Percentiles rank a stretch among this genome's conserved stretches.
Conservation (phyloP, 2,797 vertebrate species). For the Cygnus olor region DNA sequence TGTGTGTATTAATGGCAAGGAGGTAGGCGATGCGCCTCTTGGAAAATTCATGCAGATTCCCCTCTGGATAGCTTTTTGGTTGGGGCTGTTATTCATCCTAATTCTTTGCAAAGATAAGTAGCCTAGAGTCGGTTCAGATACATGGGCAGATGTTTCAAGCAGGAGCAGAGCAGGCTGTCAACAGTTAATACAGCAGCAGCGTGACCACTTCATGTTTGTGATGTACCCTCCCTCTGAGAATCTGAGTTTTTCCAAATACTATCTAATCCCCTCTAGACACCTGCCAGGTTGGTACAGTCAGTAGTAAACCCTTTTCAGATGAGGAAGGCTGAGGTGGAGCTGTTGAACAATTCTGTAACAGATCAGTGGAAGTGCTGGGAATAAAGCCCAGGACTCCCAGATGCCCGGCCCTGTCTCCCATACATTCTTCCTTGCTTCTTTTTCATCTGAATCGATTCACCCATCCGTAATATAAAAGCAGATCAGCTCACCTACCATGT, state of each 20-base stretch:
- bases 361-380: slow-evolving; percentile 24
- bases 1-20: background rate
- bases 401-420: background rate
- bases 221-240: slow-evolving; percentile 57
- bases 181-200: slow-evolving; percentile 38
- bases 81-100: background rate
- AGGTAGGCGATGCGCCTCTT: background rate
- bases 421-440: background rate
- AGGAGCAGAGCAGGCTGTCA: slow-evolving; percentile 34
- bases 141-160: background rate
- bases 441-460: slow-evolving; percentile 22
- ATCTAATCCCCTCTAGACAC: slow-evolving; percentile 49
- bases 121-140: background rate
- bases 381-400: slow-evolving; percentile 39
- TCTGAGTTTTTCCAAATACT: slow-evolving; percentile 59
- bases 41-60: background rate
- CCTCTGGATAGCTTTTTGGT: background rate
- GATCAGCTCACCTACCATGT: slow-evolving; percentile 41
- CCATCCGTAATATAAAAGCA: slow-evolving; percentile 12
- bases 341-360: slow-evolving; percentile 18
- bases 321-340: slow-evolving; percentile 47
- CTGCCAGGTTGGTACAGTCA: slow-evolving; percentile 39
- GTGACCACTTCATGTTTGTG: slow-evolving; percentile 64
- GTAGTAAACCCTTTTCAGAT: slow-evolving; percentile 46
- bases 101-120: background rate